Percentiles rank a stretch among this genome's conserved stretches.
phyloP scores from a whole-genome alignment of 2,888 invertebrate genomes.

The Bombylius discolor region DNA sequence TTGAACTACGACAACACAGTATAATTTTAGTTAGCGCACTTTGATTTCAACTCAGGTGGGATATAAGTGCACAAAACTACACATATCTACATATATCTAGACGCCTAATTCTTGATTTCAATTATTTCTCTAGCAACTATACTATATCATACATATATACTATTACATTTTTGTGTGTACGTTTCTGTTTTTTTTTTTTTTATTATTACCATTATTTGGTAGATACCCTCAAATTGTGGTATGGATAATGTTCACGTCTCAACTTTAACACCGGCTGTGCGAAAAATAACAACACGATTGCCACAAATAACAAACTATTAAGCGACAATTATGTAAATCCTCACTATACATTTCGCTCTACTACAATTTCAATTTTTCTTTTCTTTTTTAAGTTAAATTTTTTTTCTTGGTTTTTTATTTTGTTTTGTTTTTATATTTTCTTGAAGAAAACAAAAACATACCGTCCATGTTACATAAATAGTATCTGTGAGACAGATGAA shows the following conservation, averaged over 20 bases:
- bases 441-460: too few relatives aligned
- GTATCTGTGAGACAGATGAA: neutral
- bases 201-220: neutral
- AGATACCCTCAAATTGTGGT: neutral
- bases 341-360: too few relatives aligned
- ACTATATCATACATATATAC: neutral
- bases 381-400: too few relatives aligned
- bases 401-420: too few relatives aligned
- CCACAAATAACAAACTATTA: conserved; percentile 15
- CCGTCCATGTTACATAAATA: too few relatives aligned
- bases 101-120: conserved; percentile 1
- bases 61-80: neutral
- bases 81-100: conserved; percentile 1
- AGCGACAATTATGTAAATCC: conserved; percentile 15
- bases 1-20: neutral
- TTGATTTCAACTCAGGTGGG: neutral
- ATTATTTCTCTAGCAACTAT: neutral
- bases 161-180: neutral
- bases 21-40: neutral
- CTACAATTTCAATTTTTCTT: too few relatives aligned
- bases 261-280: conserved; percentile 15
- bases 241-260: conserved; percentile 11
- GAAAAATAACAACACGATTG: conserved; percentile 14
- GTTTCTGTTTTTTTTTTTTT: neutral
- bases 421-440: too few relatives aligned